A percentile compares a stretch with the other conserved stretches of the same genome.
phyloP scores from a whole-genome alignment of 2,888 invertebrate genomes.

The Tachina fera region DNA sequence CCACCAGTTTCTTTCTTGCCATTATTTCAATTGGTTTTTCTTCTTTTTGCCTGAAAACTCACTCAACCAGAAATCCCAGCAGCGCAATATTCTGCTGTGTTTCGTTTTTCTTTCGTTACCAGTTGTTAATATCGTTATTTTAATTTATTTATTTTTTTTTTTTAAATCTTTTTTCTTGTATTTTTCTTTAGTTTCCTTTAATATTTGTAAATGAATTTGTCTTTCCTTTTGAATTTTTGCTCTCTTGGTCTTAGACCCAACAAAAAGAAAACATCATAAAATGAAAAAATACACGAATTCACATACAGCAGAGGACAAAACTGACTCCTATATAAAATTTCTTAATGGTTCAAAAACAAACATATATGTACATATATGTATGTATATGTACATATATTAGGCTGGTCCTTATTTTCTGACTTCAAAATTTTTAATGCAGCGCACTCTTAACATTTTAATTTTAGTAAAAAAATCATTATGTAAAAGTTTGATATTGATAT shows the following conservation, averaged over 20 bases:
- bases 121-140: slow-evolving; percentile 52
- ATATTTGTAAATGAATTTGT: slow-evolving; percentile 5
- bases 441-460: no score
- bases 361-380: neutral
- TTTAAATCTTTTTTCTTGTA: neutral
- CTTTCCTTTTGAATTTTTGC: slow-evolving; percentile 14
- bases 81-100: slow-evolving; percentile 61
- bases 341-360: no score
- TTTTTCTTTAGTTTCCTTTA: slow-evolving; percentile 55
- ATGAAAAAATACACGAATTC: neutral
- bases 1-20: slow-evolving; percentile 55
- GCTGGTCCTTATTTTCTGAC: no score
- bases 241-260: neutral
- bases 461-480: no score
- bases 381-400: neutral
- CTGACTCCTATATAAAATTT: neutral
- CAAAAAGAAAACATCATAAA: slow-evolving; percentile 2
- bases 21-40: slow-evolving; percentile 23
- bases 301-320: no score
- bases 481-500: no score
- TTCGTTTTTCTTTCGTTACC: slow-evolving; percentile 42
- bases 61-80: slow-evolving; percentile 69
- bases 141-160: slow-evolving; percentile 23
- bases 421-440: no score
- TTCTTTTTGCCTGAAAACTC: slow-evolving; percentile 56